Evolutionary conservation across 2,113 vertebrate species (phyloP), one percentile per base, ranked within the genome.

Genomic region (Morone chrysops): DNA sequence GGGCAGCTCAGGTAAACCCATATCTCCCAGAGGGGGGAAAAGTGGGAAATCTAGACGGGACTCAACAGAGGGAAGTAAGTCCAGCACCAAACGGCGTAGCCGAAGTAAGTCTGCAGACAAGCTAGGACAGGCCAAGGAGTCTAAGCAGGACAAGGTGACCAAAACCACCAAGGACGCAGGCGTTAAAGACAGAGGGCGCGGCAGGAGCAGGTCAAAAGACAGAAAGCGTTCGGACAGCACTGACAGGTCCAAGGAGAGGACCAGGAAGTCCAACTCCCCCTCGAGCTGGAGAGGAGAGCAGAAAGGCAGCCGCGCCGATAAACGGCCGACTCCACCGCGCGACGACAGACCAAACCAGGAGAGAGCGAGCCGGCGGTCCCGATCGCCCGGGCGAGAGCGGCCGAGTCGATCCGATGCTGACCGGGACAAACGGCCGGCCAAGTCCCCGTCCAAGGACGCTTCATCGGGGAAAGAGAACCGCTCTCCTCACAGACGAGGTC

Each of bases 401-500:
- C 90, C 96, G 6, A 94, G 96, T 72, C 95, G 97, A 47, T 94
- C 95, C 16, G 98, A 98, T 8, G 85, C 81, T 3, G 98, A 97
- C 13, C 95, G 95, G 83, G 97, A 99, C 78, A 98, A 97, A 84
- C 97, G 97, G 81, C 96, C 97, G 1, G 86, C 96, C 77, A 99
- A 99, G 91, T 99, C 98, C 59, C 98, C 98, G 14, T 98, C 97
- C 84, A 99, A 99, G 93, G 98, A 99, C 83, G 96, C 97, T 8
- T 99, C 98, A 4, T 98, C 98, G 45, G 98, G 98, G 60, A 99
- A 99, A 89, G 98, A 99, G 90, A 99, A 99, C 87, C 95, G 97
- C 68, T 99, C 98, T 2, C 98, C 98, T 9, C 94, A 95, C 65
- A 93, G 96, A 59, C 95, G 97, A 61, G 96, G 93, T 74, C 93